Base-by-base conservation (phyloP, 1,140 invertebrate genomes). In the Cydia amplana region DNA sequence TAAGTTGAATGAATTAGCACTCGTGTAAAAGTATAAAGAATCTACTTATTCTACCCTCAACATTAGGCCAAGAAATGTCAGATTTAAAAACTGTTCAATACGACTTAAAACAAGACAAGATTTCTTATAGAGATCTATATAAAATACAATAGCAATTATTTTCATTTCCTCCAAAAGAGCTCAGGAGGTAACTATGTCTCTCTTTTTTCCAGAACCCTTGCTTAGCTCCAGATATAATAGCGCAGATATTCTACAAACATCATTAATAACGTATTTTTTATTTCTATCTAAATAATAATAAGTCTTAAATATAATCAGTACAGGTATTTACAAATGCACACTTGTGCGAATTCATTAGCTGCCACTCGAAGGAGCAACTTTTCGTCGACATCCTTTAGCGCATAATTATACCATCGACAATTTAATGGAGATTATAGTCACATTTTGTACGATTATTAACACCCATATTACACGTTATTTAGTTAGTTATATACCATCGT, bases 241-340 rank as follows among this genome's bases (percentile, higher is more conserved):
- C 65, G 28, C 65, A 18, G 18, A 43, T 70, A 36, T n/a, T 70
- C 65, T 70, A 70, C 65, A 70, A 70, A 70, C 65, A 36, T 70
- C 28, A 70, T 70, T 73, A 51, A 73, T 73, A 73, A 64, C 36
- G 20, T 64, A 74, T 65, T 65, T 65, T 78, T 72, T 60, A 78
- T 79, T 81, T 85, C 89, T 91, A 91, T 91, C 88, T 89, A 83
- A 81, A 79, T 72, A 78, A 79, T 76, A 74, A 75, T 79, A 88
- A 86, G 73, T 84, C 85, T 89, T 87, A 90, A 74, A 86, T 79
- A 73, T 73, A 81, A 87, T 86, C 78, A 83, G 84, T 90, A 89
- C 73, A 84, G 76, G 85, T 91, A 91, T 92, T 91, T 92, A 92
- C 89, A 92, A 85, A 79, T 83, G 87, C 89, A 90, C 89, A 83